A percentile compares a stretch with the other conserved stretches of the same genome.
Evolutionary conservation across 2,888 invertebrate species (phyloP).

Genomic region (Phengaris alcon): DNA sequence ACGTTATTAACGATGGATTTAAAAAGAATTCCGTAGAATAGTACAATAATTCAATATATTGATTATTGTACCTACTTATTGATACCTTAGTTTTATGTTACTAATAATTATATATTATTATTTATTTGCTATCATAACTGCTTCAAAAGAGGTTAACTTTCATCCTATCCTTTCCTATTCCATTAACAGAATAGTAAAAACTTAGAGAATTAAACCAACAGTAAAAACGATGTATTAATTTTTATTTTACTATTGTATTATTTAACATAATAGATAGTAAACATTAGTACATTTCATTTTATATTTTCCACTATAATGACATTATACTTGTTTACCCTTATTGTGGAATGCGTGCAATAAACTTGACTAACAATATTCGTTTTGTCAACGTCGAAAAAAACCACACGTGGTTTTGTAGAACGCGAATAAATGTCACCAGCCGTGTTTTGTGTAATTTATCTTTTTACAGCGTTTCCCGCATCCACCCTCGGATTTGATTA

Average conservation of each 20-base stretch:
- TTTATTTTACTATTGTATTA: too few species aligned
- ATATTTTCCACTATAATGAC: conserved; percentile 35
- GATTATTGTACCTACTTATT: too few species aligned
- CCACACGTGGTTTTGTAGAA: conserved; percentile 50
- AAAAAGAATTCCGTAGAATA: too few species aligned
- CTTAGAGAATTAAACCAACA: too few species aligned
- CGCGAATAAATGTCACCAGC: conserved; percentile 67
- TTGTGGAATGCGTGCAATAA: conserved; percentile 47
- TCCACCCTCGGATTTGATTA: conserved; percentile 73
- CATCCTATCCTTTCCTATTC: neutral
- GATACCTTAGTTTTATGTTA: too few species aligned
- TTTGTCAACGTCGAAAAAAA: conserved; percentile 44
- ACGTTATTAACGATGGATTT: too few species aligned
- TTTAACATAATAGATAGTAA: neutral
- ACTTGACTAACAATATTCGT: conserved; percentile 55
- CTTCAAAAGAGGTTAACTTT: neutral
- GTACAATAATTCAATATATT: too few species aligned
- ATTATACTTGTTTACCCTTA: conserved; percentile 42
- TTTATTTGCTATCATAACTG: neutral
- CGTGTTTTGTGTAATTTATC: conserved; percentile 75
- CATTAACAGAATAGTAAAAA: too few species aligned
- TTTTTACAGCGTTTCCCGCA: conserved; percentile 73
- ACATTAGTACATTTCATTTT: neutral
- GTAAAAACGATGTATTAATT: too few species aligned
- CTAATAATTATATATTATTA: too few species aligned